Evolutionary conservation across 2,113 vertebrate species (phyloP), one percentile per base, ranked within the genome.

Genomic region (Sciurus niger): DNA sequence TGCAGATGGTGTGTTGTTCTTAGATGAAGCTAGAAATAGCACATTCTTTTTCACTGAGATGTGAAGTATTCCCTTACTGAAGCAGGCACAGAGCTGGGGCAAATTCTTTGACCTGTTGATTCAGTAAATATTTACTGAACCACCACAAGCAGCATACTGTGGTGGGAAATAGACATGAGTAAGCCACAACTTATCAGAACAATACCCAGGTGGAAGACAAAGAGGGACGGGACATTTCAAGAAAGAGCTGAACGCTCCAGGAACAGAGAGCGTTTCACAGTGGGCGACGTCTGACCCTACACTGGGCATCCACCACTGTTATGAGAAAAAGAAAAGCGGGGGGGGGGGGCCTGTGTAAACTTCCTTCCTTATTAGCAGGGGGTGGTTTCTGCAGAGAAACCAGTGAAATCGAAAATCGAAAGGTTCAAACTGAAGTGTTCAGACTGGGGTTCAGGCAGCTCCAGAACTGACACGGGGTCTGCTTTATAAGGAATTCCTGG

Each of bases 131-230:
- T 8, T 89, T 65, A 60, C 2, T 7, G 20, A 90, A 9, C 32
- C 73, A 80, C 51, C 46, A 65, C 8, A 55, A 55, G 55, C 53
- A 70, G 63, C 65, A 30, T 0, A 30, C 0, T 55, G 32, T 12
- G 46, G 86, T 37, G 3, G 89, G 67, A 86, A 51, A 72, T 4
- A 55, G 78, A 74, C 32, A 20, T 0, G 1, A 78, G 65, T 18
- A 48, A 34, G 46, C 46, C 0, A 4, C 2, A 18, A 32, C 37
- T 46, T 37, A 25, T 68, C 17, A 73, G 30, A 68, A 53, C 76
- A 53, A 20, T 4, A 1, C 18, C 37, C 17, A 8, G 8, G 80
- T 53, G 16, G 6, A 9, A 4, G 0, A 14, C 0, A n/a, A 53
- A 43, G 53, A 60, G 34, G 65, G 11, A 43, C 1, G 17, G n/a